Conservation (phyloP, 2,888 invertebrate genomes). For the Arge pagana region DNA sequence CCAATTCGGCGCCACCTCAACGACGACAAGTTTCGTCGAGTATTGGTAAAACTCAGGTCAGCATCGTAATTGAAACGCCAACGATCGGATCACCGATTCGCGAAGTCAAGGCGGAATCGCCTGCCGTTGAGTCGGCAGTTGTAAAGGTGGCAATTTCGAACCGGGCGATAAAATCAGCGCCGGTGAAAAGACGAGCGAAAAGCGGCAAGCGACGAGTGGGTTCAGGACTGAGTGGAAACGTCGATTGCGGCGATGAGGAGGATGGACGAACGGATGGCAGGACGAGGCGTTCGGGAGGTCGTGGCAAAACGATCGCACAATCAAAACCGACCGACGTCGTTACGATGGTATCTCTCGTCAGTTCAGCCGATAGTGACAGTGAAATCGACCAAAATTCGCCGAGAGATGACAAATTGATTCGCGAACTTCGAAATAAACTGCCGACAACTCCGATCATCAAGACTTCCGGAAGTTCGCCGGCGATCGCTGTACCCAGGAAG, state of each 20-base stretch:
- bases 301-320: slow-evolving; percentile 30
- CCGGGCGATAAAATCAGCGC: slow-evolving; percentile 47
- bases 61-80: slow-evolving; percentile 45
- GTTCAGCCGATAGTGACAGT: slow-evolving; percentile 69
- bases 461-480: slow-evolving; percentile 22
- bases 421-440: slow-evolving; percentile 50
- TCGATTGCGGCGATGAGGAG: slow-evolving; percentile 25
- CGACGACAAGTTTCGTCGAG: slow-evolving; percentile 30
- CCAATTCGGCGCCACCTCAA: slow-evolving; percentile 48
- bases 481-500: slow-evolving; percentile 35
- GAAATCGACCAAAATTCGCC: slow-evolving; percentile 55
- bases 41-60: slow-evolving; percentile 39
- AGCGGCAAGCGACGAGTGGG: slow-evolving; percentile 43
- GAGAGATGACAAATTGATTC: slow-evolving; percentile 50
- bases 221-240: slow-evolving; percentile 28
- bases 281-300: slow-evolving; percentile 18
- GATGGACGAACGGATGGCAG: slow-evolving; percentile 18
- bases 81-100: slow-evolving; percentile 25
- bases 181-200: slow-evolving; percentile 47
- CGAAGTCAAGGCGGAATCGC: slow-evolving; percentile 26
- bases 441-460: slow-evolving; percentile 54
- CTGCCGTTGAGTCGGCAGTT: slow-evolving; percentile 19
- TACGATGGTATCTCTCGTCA: slow-evolving; percentile 71
- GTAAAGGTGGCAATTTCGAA: slow-evolving; percentile 26
- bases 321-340: slow-evolving; percentile 56